Evolutionary conservation across 2,797 vertebrate species (phyloP).

Genomic region (Chrosomus eos): DNA sequence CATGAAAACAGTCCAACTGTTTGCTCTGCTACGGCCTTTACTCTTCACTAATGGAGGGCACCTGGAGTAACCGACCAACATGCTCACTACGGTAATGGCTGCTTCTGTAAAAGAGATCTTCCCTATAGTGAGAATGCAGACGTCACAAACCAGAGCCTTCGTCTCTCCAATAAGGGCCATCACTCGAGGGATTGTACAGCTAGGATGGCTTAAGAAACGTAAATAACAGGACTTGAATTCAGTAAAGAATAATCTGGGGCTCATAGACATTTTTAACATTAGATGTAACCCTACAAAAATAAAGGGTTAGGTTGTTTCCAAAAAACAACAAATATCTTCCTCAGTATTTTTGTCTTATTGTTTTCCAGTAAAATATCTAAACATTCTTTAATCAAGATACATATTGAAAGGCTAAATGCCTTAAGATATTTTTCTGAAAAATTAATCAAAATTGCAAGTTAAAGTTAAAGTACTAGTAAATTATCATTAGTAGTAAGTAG

Average conservation of each 20-base stretch:
- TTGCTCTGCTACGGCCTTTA: conserved; percentile 34
- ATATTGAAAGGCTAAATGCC: not conserved
- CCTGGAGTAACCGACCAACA: conserved; percentile 14
- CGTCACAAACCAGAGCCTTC: conserved; percentile 35
- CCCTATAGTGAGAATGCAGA: conserved; percentile 4
- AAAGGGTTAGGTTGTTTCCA: not conserved
- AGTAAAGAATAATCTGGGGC: conserved; percentile 21
- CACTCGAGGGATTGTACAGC: conserved; percentile 13
- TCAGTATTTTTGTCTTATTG: not conserved
- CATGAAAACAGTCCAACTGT: conserved; percentile 44
- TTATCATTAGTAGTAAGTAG: no score
- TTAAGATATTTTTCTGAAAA: not conserved
- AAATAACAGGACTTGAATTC: conserved; percentile 33
- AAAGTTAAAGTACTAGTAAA: no score
- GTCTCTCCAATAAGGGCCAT: conserved; percentile 27
- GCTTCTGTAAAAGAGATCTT: conserved; percentile 34
- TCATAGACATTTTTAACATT: conserved; percentile 26
- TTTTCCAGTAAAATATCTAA: not conserved
- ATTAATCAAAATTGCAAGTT: not conserved
- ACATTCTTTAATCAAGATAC: not conserved
- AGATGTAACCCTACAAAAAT: not conserved
- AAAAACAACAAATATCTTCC: not conserved
- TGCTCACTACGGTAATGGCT: conserved; percentile 45
- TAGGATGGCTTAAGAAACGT: not conserved
- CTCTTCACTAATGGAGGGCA: conserved; percentile 51